Evolutionary conservation across 1,140 invertebrate genomes (phyloP).

Genomic region (Trichogramma pretiosum): DNA sequence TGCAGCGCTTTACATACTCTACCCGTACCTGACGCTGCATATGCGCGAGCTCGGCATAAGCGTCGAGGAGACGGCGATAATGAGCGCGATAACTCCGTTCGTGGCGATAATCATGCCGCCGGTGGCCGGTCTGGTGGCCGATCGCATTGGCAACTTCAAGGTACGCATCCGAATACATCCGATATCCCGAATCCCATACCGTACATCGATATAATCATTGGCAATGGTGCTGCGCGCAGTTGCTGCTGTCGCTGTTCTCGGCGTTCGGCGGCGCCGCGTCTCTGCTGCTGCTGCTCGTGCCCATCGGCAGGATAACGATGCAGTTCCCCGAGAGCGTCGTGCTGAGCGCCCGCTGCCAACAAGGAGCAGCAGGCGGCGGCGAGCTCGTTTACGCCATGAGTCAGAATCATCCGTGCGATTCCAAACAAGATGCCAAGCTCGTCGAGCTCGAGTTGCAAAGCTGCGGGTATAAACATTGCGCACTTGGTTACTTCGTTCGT

Average conservation of each 20-base stretch:
- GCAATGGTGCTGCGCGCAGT: conserved; percentile 37
- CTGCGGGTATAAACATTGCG: no score
- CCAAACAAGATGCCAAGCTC: conserved; percentile 24
- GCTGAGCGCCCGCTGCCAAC: conserved; percentile 45
- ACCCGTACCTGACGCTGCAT: conserved; percentile 78
- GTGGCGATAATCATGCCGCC: conserved; percentile 71
- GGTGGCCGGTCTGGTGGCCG: conserved; percentile 64
- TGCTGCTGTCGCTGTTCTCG: conserved; percentile 61
- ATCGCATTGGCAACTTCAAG: conserved; percentile 74
- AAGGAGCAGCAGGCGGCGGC: conserved; percentile 21
- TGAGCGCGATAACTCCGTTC: conserved; percentile 72
- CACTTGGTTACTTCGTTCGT: no score
- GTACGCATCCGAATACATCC: no score
- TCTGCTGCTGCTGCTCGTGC: conserved; percentile 59
- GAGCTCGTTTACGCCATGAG: conserved; percentile 43
- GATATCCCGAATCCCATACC: no score
- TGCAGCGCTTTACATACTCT: conserved; percentile 64
- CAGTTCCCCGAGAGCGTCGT: conserved; percentile 54
- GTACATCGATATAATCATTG: no score
- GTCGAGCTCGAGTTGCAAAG: conserved; percentile 29
- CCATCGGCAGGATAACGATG: conserved; percentile 59
- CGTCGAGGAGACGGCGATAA: conserved; percentile 76
- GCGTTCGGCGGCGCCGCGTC: conserved; percentile 57
- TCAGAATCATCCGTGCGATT: conserved; percentile 47
- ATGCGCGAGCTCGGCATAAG: conserved; percentile 77